A percentile compares a stretch with the other conserved stretches of the same genome.
These are phyloP conservation scores for Silurus asotus DNA, from an alignment of 2,113 vertebrate genomes.

Conservation along the genomic window DNA sequence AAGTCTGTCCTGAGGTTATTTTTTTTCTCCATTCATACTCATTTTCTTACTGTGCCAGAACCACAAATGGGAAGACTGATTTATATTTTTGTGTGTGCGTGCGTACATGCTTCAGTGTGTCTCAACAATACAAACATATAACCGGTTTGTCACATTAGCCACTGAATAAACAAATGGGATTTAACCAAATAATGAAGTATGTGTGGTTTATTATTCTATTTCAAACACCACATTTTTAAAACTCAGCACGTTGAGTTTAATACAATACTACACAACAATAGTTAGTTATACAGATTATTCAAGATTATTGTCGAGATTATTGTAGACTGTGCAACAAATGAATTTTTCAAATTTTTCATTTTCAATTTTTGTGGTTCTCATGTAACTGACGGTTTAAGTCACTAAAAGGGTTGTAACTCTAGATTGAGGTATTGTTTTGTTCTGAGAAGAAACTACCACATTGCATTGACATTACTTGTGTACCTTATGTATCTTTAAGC, in stretches of 20 bases:
- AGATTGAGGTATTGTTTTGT: not conserved
- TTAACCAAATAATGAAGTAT: conserved; percentile 30
- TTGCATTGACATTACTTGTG: no score
- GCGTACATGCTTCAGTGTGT: conserved; percentile 24
- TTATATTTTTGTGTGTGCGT: conserved; percentile 15
- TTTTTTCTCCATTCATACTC: not conserved
- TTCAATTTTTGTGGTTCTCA: not conserved
- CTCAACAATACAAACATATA: conserved; percentile 44
- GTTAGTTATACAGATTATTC: not conserved
- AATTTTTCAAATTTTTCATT: not conserved
- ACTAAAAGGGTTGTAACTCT: not conserved
- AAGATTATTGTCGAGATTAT: no score
- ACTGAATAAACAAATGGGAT: conserved; percentile 54
- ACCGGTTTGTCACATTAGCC: conserved; percentile 50
- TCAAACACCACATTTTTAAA: not conserved
- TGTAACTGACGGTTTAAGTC: not conserved
- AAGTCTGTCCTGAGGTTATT: not conserved
- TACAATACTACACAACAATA: not conserved
- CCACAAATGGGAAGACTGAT: conserved; percentile 28
- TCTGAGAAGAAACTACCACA: not conserved
- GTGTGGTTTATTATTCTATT: not conserved
- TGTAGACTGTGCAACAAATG: not conserved
- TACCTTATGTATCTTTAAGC: not conserved
- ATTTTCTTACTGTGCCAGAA: conserved; percentile 43
- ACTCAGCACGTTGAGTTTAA: not conserved